These are phyloP conservation scores for Macrostomum lignano DNA, from an alignment of 1,140 invertebrate species.

Conservation along the genomic window DNA sequence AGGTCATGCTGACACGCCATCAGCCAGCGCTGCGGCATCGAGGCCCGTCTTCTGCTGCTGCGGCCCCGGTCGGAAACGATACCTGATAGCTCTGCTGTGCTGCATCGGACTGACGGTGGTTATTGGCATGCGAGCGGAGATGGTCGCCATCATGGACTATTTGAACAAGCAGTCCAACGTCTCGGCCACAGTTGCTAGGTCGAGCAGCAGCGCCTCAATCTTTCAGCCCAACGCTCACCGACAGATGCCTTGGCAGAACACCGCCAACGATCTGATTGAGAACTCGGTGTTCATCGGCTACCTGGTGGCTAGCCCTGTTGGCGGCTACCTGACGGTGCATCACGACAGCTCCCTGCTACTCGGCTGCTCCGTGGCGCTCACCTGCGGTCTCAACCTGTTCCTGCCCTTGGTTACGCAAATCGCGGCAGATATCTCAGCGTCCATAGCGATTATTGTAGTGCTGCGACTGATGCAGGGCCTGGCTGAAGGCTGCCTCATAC, in stretches of 20 bases:
- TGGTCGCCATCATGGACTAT: slow-evolving; percentile 1
- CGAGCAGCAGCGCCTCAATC: background rate
- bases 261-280: slow-evolving; percentile 1
- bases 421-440: background rate
- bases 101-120: background rate
- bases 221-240: background rate
- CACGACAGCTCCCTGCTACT: background rate
- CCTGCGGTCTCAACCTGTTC: slow-evolving; percentile 1
- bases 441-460: background rate
- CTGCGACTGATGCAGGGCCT: background rate
- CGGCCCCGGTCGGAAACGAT: slow-evolving; percentile 1
- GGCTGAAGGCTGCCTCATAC: slow-evolving; percentile 1
- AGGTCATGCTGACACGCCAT: too few species aligned
- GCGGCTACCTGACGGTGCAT: slow-evolving; percentile 1
- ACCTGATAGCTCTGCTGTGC: background rate
- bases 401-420: slow-evolving; percentile 1
- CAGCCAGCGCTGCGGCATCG: too few species aligned
- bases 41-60: background rate
- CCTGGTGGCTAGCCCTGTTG: background rate
- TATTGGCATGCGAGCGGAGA: slow-evolving; percentile 1
- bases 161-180: background rate
- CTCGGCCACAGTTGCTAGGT: background rate
- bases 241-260: background rate
- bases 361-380: background rate
- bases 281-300: background rate